Evolutionary conservation across 2,888 invertebrate genomes (phyloP).

Genomic region (Ectobius pallidus): DNA sequence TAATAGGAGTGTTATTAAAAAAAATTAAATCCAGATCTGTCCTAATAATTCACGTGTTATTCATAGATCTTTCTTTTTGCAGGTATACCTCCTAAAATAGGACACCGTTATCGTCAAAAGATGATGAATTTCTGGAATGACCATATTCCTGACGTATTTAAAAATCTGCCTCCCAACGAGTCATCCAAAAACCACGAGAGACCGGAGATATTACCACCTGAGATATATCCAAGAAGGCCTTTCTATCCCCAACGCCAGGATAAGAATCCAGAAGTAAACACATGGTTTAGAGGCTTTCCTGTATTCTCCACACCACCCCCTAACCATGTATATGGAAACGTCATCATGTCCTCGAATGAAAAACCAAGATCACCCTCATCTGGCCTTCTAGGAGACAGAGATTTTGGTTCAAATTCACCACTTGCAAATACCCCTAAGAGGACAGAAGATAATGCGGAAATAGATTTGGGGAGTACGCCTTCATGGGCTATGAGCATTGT

Average conservation of each 20-base stretch:
- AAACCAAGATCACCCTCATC: not conserved
- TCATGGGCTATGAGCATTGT: constrained; percentile 54
- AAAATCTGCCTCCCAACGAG: constrained; percentile 55
- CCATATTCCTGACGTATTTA: constrained; percentile 74
- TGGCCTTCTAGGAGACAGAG: not conserved
- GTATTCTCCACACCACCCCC: not conserved
- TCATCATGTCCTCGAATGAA: constrained; percentile 8
- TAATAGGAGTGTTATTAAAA: too few relatives aligned
- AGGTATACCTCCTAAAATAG: constrained; percentile 79
- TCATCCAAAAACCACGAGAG: constrained; percentile 45
- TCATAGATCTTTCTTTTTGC: too few relatives aligned
- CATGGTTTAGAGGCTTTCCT: not conserved
- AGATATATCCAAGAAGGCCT: not conserved
- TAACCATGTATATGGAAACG: constrained; percentile 21
- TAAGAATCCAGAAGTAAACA: not conserved
- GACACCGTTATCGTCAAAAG: constrained; percentile 75
- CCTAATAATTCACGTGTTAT: too few relatives aligned
- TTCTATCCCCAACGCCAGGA: too few relatives aligned
- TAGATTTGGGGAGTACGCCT: constrained; percentile 49
- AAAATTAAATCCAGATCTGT: too few relatives aligned
- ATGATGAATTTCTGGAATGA: constrained; percentile 87
- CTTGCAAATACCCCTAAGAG: too few relatives aligned
- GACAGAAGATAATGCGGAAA: not conserved
- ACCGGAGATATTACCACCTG: not conserved
- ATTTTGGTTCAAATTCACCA: not conserved